phyloP scores from a whole-genome alignment of 2,113 vertebrate species.

The Egretta garzetta region DNA sequence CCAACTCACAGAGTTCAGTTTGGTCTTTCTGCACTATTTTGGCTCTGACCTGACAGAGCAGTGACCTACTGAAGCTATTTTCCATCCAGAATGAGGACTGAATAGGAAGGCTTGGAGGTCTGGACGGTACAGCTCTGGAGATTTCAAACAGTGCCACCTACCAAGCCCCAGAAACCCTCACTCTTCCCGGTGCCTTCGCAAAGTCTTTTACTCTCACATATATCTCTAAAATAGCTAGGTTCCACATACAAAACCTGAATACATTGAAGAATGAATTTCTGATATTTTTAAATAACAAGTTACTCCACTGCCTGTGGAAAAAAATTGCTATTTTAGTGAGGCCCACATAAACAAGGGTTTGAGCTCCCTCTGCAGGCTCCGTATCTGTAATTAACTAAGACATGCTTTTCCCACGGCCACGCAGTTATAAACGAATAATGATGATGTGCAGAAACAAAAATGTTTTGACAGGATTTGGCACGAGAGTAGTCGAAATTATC shows the following conservation, averaged over 20 bases:
- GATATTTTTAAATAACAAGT: not conserved
- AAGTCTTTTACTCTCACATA: not conserved
- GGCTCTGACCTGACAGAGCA: not conserved
- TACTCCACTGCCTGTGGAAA: not conserved
- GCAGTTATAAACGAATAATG: slow-evolving; percentile 47
- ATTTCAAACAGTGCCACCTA: slow-evolving; percentile 54
- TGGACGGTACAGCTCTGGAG: not conserved
- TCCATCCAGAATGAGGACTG: not conserved
- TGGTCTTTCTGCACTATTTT: not conserved
- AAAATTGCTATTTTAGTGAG: slow-evolving; percentile 17
- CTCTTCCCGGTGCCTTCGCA: not conserved
- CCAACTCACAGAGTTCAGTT: not conserved
- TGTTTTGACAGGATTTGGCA: slow-evolving; percentile 71
- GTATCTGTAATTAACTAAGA: slow-evolving; percentile 60
- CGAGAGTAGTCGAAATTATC: slow-evolving; percentile 37
- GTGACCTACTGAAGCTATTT: slow-evolving; percentile 2
- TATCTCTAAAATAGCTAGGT: not conserved
- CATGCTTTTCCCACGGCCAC: slow-evolving; percentile 34
- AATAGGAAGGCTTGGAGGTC: not conserved
- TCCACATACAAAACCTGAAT: not conserved
- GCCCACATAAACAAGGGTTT: slow-evolving; percentile 65
- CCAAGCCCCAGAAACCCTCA: not conserved
- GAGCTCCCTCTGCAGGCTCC: slow-evolving; percentile 71
- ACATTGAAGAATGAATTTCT: not conserved
- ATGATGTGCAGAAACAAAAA: slow-evolving; percentile 70